These are phyloP conservation scores for Rhopalosiphum nymphaeae DNA, from an alignment of 2,888 invertebrate species.

Conservation along the genomic window DNA sequence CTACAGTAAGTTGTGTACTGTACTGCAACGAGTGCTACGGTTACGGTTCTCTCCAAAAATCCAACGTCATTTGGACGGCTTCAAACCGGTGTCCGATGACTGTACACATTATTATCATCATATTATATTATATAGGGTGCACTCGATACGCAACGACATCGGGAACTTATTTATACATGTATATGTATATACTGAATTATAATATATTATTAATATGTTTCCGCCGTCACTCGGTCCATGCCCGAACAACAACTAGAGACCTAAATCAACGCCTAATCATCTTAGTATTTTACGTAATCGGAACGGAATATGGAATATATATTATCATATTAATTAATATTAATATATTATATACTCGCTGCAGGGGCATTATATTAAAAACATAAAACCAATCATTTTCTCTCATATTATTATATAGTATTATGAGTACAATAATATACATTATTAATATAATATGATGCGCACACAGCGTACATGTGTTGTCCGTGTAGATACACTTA, in stretches of 20 bases:
- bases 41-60: constrained; percentile 33
- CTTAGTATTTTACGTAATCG: background rate
- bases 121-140: background rate
- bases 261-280: background rate
- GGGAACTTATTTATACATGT: no score
- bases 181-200: background rate
- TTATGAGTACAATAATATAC: background rate
- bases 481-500: background rate
- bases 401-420: background rate
- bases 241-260: background rate
- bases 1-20: no score
- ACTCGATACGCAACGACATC: background rate
- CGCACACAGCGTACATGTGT: background rate
- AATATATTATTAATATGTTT: background rate
- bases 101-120: background rate
- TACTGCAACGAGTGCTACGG: background rate
- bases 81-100: constrained; percentile 53
- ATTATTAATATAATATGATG: background rate
- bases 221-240: background rate
- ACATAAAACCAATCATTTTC: background rate
- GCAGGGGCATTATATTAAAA: background rate
- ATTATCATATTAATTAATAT: background rate
- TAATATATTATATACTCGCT: background rate
- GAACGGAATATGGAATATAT: background rate
- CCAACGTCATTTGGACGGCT: constrained; percentile 42